Percentiles rank a stretch among this genome's conserved stretches.
Conservation (phyloP, 2,888 invertebrate genomes). For the Lepas anatifera region DNA sequence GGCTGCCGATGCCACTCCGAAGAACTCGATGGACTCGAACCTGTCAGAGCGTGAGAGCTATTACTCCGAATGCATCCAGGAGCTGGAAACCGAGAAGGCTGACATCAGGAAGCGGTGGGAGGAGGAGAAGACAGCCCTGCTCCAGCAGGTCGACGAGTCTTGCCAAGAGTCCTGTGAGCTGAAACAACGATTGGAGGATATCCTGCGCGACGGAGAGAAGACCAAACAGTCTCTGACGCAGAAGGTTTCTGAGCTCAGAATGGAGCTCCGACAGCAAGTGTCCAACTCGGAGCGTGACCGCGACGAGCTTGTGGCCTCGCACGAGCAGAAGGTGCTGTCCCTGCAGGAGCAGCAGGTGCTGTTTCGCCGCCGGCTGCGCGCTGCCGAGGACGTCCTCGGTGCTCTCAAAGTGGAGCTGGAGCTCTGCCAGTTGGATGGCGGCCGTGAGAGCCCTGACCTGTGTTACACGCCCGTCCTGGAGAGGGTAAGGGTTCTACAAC, state of each 20-base stretch:
- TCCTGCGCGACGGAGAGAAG: background rate
- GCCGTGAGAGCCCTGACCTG: background rate
- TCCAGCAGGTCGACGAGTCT: background rate
- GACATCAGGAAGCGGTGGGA: conserved; percentile 10
- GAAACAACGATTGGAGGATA: background rate
- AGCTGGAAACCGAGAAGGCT: conserved; percentile 1
- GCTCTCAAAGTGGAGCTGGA: background rate
- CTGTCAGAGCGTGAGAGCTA: background rate
- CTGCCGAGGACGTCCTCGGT: background rate
- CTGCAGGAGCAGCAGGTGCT: conserved; percentile 7
- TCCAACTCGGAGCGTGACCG: background rate
- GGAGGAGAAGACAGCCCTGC: background rate
- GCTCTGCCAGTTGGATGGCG: background rate
- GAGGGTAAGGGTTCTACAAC: background rate
- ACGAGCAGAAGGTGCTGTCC: background rate
- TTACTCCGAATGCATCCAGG: conserved; percentile 11
- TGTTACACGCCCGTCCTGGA: background rate
- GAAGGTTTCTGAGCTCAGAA: background rate
- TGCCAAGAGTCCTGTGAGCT: background rate
- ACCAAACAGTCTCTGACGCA: background rate
- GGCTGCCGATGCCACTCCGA: no score
- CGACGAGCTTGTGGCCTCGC: background rate
- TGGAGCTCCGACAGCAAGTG: background rate
- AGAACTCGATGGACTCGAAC: background rate
- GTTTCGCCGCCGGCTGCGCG: background rate